Percentiles rank a stretch among this genome's conserved stretches.
These are phyloP conservation scores for Pollimyrus isidori DNA, from an alignment of 2,113 vertebrate genomes.

Conservation along the genomic window DNA sequence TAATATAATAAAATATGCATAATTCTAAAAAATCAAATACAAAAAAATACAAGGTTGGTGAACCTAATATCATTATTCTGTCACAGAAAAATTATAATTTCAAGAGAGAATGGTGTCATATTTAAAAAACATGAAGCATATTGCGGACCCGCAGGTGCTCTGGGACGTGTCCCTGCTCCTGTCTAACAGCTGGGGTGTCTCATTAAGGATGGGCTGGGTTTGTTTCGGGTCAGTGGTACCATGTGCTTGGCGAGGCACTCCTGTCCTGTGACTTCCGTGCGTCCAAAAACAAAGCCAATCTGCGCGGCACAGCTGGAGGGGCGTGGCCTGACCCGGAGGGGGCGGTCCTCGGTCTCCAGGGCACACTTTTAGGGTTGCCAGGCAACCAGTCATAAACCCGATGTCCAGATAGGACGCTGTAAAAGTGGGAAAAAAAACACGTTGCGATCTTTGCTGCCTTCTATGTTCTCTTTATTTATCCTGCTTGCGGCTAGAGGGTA, in stretches of 20 bases:
- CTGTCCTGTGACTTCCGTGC: background rate
- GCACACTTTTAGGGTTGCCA: background rate
- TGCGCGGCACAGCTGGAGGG: slow-evolving; percentile 6
- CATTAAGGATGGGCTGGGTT: background rate
- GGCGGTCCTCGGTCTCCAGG: background rate
- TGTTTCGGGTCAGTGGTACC: slow-evolving; percentile 12
- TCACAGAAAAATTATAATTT: background rate
- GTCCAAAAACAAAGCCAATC: background rate
- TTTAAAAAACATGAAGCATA: background rate
- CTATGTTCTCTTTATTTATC: background rate
- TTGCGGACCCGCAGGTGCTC: background rate
- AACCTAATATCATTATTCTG: background rate
- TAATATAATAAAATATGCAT: background rate
- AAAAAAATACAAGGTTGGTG: background rate
- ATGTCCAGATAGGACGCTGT: background rate
- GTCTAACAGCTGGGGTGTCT: background rate
- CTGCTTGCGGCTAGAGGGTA: background rate
- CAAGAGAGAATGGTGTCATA: background rate
- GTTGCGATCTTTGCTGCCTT: background rate
- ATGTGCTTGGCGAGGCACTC: background rate
- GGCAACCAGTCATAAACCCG: slow-evolving; percentile 2
- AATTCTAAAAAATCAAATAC: background rate
- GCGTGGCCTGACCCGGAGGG: background rate
- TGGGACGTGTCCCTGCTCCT: background rate
- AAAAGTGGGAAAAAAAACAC: background rate